Evolutionary conservation across 2,888 invertebrate species (phyloP), one percentile per base, ranked within the genome.

Genomic region (Sisyra terminalis): DNA sequence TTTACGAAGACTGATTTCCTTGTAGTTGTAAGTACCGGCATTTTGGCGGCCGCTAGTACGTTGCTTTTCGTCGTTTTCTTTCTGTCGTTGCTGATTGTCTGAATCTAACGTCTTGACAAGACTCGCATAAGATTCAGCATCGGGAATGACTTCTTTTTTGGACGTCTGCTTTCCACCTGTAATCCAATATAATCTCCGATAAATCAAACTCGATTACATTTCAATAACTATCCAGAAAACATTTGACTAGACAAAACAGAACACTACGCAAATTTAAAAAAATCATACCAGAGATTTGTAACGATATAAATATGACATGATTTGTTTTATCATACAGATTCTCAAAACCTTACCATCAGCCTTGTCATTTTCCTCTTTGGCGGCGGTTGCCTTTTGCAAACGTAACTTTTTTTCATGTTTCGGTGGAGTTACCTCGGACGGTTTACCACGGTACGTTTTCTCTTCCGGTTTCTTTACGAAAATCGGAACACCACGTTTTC

Each of bases 1-100:
- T 46, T 68, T 69, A 48, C 69, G 66, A 13, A 78, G 65, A 44
- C 63, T 66, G 46, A 76, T 70, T 53, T 73, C 73, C 47, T 65
- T 63, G 52, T 64, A 64, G 45, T 65, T 63, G 9, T 43, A 38
- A 9, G 38, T 38, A 2, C 17, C 31, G 16, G 38, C 38, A 17
- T 37, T 38, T 15, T 43, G 43, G 37, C 43, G 29, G 10, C 29
- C 29, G n/a, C 43, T 43, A 3, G 43, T 37, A 10, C 38, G 24
- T 53, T 57, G 29, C 29, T 43, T 43, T 8, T 30, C 38, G 11
- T 24, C 29, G 16, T 9, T 15, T n/a, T 37, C 34, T 30, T 38
- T 43, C 7, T 24, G 34, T 18, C 24, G 34, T 17, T 9, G n/a
- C 3, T 18, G 10, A n/a, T 38, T 13, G 14, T n/a, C 39, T 29